A percentile compares a stretch with the other conserved stretches of the same genome.
These are phyloP conservation scores for Neotragus moschatus DNA, from an alignment of 2,113 vertebrate species.

Conservation along the genomic window DNA sequence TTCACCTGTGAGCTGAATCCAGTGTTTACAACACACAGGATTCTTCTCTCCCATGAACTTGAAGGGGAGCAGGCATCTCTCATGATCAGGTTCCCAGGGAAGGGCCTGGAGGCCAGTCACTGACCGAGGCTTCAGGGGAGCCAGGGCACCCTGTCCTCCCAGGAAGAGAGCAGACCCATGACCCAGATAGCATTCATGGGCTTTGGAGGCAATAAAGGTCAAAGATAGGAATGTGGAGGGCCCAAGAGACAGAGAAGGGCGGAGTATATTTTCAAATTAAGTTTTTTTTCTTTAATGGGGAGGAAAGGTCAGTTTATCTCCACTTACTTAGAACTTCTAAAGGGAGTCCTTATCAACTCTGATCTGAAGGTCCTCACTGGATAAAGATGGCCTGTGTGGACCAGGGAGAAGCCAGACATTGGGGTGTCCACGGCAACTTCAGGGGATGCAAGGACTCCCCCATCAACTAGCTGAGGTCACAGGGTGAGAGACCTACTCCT, in stretches of 20 bases:
- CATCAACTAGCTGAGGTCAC: fast-evolving
- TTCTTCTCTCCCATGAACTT: neutral
- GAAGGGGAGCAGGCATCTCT: neutral
- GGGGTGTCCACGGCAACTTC: fast-evolving
- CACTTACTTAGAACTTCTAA: neutral
- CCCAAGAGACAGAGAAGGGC: neutral
- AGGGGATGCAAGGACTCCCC: fast-evolving
- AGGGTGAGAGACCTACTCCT: neutral
- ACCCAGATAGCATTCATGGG: fast-evolving
- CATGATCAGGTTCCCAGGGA: neutral
- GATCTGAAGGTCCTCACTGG: neutral
- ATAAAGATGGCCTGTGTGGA: neutral
- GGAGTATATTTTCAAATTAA: neutral
- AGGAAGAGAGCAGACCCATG: neutral
- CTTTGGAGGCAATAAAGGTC: neutral
- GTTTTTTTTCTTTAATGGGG: neutral
- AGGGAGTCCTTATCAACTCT: neutral
- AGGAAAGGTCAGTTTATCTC: neutral
- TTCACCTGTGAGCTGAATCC: neutral
- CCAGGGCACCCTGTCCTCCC: neutral
- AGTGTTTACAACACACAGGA: neutral
- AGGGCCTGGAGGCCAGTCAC: no score
- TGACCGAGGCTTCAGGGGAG: neutral
- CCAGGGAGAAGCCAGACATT: neutral
- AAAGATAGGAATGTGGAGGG: neutral